A percentile compares a stretch with the other conserved stretches of the same genome.
phyloP scores from a whole-genome alignment of 2,113 vertebrate species.

The Rhipidura dahli region DNA sequence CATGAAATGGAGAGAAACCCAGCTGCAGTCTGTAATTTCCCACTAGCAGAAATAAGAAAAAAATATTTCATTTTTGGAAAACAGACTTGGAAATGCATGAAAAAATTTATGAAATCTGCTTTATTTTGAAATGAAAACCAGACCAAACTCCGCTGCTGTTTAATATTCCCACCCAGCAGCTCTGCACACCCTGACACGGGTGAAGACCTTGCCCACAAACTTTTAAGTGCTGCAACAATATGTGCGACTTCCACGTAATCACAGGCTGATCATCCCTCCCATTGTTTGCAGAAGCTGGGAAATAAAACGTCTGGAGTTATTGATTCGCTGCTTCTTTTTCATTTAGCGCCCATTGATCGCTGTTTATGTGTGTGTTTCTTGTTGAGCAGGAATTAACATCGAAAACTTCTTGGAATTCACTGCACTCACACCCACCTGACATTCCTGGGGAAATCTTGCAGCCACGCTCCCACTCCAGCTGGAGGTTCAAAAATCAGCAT shows the following conservation, averaged over 20 bases:
- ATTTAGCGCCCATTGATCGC: constrained; percentile 25
- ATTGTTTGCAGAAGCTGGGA: constrained; percentile 34
- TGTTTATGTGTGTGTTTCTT: constrained; percentile 14
- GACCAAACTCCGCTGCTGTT: background rate
- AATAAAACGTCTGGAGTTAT: constrained; percentile 35
- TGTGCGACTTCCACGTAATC: background rate
- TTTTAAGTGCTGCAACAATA: background rate
- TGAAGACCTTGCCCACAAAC: background rate
- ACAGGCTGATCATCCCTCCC: background rate
- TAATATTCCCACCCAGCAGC: background rate
- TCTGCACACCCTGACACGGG: background rate
- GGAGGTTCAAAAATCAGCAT: rapidly evolving
- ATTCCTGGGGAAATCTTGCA: background rate
- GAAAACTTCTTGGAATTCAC: constrained; percentile 37
- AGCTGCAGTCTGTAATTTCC: background rate
- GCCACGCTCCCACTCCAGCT: background rate
- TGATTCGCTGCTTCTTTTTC: constrained; percentile 44
- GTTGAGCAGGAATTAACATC: constrained; percentile 48
- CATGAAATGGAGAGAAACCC: background rate
- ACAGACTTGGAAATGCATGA: background rate
- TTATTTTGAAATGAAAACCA: background rate
- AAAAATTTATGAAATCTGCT: background rate
- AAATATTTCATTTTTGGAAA: background rate
- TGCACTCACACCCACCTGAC: background rate
- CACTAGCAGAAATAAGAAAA: background rate